Base-by-base conservation (phyloP, 1,140 invertebrate species). In the Drosophila nannoptera region DNA sequence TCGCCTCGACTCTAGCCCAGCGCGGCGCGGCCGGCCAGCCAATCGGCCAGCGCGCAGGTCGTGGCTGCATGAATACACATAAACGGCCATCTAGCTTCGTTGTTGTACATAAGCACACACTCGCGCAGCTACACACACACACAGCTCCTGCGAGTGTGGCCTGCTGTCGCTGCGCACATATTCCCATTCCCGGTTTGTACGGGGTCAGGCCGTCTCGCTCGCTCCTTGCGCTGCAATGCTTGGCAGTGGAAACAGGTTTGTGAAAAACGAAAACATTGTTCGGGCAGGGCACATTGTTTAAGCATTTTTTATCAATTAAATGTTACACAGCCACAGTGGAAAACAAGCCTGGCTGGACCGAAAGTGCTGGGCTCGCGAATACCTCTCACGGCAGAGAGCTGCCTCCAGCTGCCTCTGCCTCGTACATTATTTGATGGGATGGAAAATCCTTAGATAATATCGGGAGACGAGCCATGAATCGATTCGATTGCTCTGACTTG, bases 301-400 rank as follows among this genome's bases (percentile, higher is more conserved):
- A 40, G 29, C 46, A 40, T 38, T 50, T 22, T 61, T 63, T 54
- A 54, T 29, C 35, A 53, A 38, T 53, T 48, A 48, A 48, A 48
- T 48, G 11, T 48, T 53, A 36, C 16, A 40, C 35, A 40, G 35
- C 35, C 35, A 53, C 50, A 40, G 16, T 40, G 12, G 14, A 16
- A 52, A 52, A 52, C 32, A 52, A 52, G 29, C n/a, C n/a, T 36
- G 22, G 22, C 4, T 16, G 4, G n/a, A 22, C n/a, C 12, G 31
- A 35, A 31, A 33, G 48, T 33, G n/a, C 12, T 0, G 0, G 32
- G 16, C 32, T 35, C 9, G 12, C 11, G 7, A 7, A 52, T 36
- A 52, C 32, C 8, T 2, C 7, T 4, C 11, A 48, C 43, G 14
- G 12, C 7, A 40, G 2, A 43, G 1, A 22, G 22, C 1, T 22